Evolutionary conservation across 2,113 vertebrate species (phyloP).

Genomic region (Hippolais icterina): DNA sequence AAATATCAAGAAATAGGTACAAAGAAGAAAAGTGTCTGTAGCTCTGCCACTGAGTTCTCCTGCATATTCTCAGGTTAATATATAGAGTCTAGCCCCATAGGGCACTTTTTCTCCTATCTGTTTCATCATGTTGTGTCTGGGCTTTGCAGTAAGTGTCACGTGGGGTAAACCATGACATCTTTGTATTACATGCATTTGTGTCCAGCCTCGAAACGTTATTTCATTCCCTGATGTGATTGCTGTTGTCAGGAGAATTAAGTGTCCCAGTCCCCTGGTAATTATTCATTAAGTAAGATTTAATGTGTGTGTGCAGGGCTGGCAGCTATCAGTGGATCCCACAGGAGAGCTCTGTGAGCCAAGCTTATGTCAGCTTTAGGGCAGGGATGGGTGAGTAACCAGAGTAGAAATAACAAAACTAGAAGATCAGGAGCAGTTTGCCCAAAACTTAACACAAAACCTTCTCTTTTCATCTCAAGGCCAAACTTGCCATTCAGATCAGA

Average conservation of each 20-base stretch:
- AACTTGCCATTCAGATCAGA: neutral
- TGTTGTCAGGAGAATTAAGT: slow-evolving; percentile 9
- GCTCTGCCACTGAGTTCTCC: neutral
- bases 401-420: neutral
- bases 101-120: neutral
- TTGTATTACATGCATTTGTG: neutral
- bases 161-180: neutral
- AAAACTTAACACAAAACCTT: neutral
- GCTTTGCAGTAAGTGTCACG: neutral
- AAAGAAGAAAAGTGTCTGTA: neutral
- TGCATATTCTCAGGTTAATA: neutral
- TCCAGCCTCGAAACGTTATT: neutral
- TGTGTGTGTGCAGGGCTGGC: neutral
- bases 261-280: slow-evolving; percentile 17
- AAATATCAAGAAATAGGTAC: neutral
- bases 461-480: neutral
- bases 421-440: neutral
- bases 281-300: slow-evolving; percentile 45
- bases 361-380: neutral
- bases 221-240: slow-evolving; percentile 30
- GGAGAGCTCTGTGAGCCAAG: neutral
- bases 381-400: neutral
- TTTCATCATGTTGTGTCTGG: neutral
- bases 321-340: neutral
- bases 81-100: neutral